A percentile compares a stretch with the other conserved stretches of the same genome.
Conservation (phyloP, 2,888 invertebrate genomes). For the Drosophila nr. perissopoda region DNA sequence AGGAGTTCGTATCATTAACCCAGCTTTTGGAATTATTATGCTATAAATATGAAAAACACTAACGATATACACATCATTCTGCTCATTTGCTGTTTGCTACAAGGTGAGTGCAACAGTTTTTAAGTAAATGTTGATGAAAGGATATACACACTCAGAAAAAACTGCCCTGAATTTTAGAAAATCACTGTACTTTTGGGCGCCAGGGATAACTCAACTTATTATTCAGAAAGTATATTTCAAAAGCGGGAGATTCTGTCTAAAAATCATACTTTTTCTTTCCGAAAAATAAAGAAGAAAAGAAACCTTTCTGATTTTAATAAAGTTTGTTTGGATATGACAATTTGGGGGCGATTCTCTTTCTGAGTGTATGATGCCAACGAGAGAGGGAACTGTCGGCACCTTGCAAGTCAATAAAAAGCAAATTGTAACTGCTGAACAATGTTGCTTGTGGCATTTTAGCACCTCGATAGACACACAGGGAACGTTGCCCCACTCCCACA, state of each 20-base stretch:
- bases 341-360: neutral
- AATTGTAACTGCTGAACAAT: slow-evolving; percentile 75
- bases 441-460: slow-evolving; percentile 77
- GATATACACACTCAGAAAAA: neutral
- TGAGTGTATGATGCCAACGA: slow-evolving; percentile 17
- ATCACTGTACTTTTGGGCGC: neutral
- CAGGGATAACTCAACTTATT: neutral
- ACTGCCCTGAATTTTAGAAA: neutral
- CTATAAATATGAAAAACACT: slow-evolving; percentile 84
- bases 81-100: slow-evolving; percentile 81
- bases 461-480: slow-evolving; percentile 49
- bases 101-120: slow-evolving; percentile 75
- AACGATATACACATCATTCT: slow-evolving; percentile 83
- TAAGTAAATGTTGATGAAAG: slow-evolving; percentile 2
- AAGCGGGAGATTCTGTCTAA: neutral
- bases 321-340: neutral
- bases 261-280: neutral
- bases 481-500: slow-evolving; percentile 18
- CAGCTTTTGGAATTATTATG: slow-evolving; percentile 77
- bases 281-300: neutral
- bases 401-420: slow-evolving; percentile 76
- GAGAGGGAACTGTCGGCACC: slow-evolving; percentile 44
- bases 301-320: neutral
- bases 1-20: slow-evolving; percentile 43
- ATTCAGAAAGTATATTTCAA: neutral